A percentile compares a stretch with the other conserved stretches of the same genome.
phyloP scores from a whole-genome alignment of 2,888 invertebrate genomes.

The Toxonevra muliebris region DNA sequence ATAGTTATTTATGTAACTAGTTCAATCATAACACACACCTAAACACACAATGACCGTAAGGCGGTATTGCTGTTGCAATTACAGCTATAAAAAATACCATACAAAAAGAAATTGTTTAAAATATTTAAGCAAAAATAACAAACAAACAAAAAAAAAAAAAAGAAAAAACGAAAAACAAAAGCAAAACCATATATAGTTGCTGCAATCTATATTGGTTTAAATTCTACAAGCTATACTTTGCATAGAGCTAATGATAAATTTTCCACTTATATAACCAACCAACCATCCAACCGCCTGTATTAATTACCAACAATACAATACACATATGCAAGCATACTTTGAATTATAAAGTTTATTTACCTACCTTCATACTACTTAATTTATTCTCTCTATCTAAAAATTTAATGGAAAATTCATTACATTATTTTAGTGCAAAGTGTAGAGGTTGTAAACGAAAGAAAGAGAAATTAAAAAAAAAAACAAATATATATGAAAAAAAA shows the following conservation, averaged over 20 bases:
- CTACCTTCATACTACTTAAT: constrained; percentile 3
- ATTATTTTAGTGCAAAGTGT: constrained; percentile 93
- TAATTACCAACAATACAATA: constrained; percentile 30
- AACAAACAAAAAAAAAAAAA: neutral
- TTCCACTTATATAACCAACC: constrained; percentile 66
- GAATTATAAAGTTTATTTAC: neutral
- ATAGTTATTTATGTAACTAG: constrained; percentile 59
- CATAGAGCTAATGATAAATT: constrained; percentile 88
- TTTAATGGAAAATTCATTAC: constrained; percentile 67
- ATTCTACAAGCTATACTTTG: constrained; percentile 87
- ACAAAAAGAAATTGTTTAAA: constrained; percentile 13
- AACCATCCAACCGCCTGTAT: constrained; percentile 13
- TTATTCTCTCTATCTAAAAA: neutral
- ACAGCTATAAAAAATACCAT: neutral
- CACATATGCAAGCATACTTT: constrained; percentile 30
- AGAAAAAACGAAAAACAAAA: neutral
- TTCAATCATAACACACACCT: constrained; percentile 41
- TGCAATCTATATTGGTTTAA: constrained; percentile 50
- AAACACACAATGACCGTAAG: neutral
- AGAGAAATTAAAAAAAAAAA: constrained; percentile 3
- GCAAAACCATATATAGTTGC: constrained; percentile 43
- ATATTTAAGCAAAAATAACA: no score
- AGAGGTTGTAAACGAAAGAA: constrained; percentile 74
- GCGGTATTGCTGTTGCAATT: no score
- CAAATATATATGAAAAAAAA: constrained; percentile 11